Evolutionary conservation across 2,113 vertebrate genomes (phyloP), one percentile per base, ranked within the genome.

Genomic region (Stomatorhinus ivindoensis): DNA sequence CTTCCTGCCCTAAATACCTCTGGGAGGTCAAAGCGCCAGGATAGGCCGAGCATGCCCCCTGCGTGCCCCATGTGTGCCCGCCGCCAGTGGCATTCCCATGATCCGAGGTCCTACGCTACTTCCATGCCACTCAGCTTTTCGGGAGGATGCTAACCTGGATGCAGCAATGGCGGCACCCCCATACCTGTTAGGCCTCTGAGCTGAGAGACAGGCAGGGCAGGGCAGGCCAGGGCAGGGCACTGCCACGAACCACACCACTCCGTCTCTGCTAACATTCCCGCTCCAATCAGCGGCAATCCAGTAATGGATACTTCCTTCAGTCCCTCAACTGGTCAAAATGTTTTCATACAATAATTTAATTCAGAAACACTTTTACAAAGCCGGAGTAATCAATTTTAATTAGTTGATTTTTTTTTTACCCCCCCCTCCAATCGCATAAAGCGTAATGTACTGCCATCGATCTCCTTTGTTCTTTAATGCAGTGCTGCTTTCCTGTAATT

Each of bases 321-420:
- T 94, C 95, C 95, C 95, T 94, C 94, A 91, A 96, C 96, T 96
- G 96, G 95, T 96, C 95, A 96, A 96, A 96, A 96, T 96, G 95
- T 96, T 96, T 96, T 96, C 95, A 96, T 96, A 96, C 95, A 96
- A 96, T 96, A 96, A 96, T 96, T 96, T 96, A 96, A 96, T 96
- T 96, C 95, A 95, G 94, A 96, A 96, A 96, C 96, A 96, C 96
- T 96, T 96, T 96, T 96, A 96, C 95, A 96, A 96, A 96, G 95
- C 95, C 94, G 93, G 93, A 95, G 95, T 96, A 96, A 96, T 96
- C 96, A 96, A 96, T 96, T 96, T 96, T 96, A 96, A 96, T 96
- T 96, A 96, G 95, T 96, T 96, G 95, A 96, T 94, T 95, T 95
- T 96, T 95, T 95, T 96, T 94, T 95, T 95, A 94, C 0, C 35